phyloP scores from a whole-genome alignment of 2,888 invertebrate species.

The Volucella zonaria region DNA sequence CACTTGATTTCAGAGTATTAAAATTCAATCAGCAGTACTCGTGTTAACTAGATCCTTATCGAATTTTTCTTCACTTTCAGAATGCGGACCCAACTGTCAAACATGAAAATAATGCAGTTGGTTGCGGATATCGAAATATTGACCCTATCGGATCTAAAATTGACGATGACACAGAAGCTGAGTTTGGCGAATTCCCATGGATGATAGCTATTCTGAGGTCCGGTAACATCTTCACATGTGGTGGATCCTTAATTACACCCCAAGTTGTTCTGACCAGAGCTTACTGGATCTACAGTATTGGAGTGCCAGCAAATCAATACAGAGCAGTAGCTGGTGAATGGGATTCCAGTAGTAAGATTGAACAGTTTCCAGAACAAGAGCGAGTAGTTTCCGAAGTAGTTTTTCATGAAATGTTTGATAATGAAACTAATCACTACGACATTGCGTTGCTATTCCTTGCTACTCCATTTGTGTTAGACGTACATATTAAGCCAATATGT shows the following conservation, averaged over 20 bases:
- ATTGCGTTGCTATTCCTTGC: constrained; percentile 87
- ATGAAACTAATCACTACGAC: constrained; percentile 88
- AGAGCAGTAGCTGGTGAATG: constrained; percentile 89
- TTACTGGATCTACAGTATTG: constrained; percentile 84
- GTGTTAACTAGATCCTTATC: too few species aligned
- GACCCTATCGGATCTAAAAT: constrained; percentile 89
- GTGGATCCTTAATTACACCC: constrained; percentile 90
- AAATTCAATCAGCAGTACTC: too few species aligned
- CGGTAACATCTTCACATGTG: constrained; percentile 88
- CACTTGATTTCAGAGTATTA: too few species aligned
- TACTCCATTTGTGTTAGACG: constrained; percentile 85
- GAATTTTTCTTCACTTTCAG: constrained; percentile 1
- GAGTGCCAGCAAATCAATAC: constrained; percentile 75
- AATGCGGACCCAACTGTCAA: constrained; percentile 57
- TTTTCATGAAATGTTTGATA: constrained; percentile 83
- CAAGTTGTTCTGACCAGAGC: constrained; percentile 90
- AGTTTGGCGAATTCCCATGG: constrained; percentile 93
- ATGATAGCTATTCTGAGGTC: constrained; percentile 88
- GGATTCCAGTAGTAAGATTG: constrained; percentile 88
- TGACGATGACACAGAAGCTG: constrained; percentile 86
- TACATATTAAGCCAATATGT: constrained; percentile 88
- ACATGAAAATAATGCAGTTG: constrained; percentile 72
- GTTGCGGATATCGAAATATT: constrained; percentile 88
- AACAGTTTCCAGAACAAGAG: constrained; percentile 88
- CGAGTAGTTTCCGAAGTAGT: constrained; percentile 83